Evolutionary conservation across 2,888 invertebrate species (phyloP).

Genomic region (Timema podura): DNA sequence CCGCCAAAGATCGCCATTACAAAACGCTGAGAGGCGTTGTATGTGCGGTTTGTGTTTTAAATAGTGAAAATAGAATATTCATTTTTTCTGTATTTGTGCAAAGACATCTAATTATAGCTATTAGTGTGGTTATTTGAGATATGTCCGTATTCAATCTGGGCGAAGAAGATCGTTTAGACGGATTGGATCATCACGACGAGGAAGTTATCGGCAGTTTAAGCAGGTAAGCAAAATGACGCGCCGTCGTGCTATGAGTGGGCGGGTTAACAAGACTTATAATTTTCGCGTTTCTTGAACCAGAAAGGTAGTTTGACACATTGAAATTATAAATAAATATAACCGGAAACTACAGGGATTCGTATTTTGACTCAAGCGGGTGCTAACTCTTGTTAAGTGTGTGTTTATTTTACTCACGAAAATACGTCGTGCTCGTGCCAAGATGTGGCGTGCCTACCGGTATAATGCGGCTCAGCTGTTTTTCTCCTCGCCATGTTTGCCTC

Average conservation of each 20-base stretch:
- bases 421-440: constrained; percentile 3
- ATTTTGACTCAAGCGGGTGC: too few species aligned
- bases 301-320: constrained; percentile 2
- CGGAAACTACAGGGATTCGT: too few species aligned
- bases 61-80: constrained; percentile 32
- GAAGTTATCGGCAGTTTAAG: constrained; percentile 49
- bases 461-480: constrained; percentile 35
- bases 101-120: constrained; percentile 25
- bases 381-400: too few species aligned
- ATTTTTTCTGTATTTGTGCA: constrained; percentile 30
- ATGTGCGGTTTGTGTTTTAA: constrained; percentile 42
- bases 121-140: constrained; percentile 36
- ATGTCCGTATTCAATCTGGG: constrained; percentile 55
- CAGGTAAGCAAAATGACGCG: constrained; percentile 44
- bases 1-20: constrained; percentile 64
- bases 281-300: background rate
- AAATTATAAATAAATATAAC: too few species aligned
- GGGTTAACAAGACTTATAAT: constrained; percentile 14
- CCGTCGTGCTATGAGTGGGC: constrained; percentile 25
- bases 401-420: background rate
- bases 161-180: constrained; percentile 52
- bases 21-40: constrained; percentile 51
- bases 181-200: constrained; percentile 49
- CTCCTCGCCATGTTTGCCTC: constrained; percentile 37
- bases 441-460: constrained; percentile 31